phyloP scores from a whole-genome alignment of 1,140 invertebrate species.

The Proctacanthus coquilletti region DNA sequence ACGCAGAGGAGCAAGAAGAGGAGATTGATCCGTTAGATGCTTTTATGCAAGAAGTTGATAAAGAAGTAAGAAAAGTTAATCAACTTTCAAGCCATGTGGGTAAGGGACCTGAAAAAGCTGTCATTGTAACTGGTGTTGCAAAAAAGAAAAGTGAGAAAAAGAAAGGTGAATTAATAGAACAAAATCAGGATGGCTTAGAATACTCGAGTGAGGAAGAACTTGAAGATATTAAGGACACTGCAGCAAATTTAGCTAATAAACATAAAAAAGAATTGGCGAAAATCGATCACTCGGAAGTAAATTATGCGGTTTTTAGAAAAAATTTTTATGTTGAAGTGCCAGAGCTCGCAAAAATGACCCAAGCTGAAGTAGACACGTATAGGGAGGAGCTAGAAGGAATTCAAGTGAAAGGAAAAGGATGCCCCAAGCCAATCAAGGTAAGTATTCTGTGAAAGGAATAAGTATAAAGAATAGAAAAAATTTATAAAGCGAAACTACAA shows the following conservation, averaged over 20 bases:
- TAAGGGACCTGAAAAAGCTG: constrained; percentile 45
- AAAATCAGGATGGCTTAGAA: constrained; percentile 92
- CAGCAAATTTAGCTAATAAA: constrained; percentile 73
- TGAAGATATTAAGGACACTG: constrained; percentile 85
- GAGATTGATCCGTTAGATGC: constrained; percentile 94
- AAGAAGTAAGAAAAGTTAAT: constrained; percentile 85
- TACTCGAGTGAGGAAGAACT: constrained; percentile 95
- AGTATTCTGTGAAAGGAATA: too few relatives aligned
- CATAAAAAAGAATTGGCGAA: constrained; percentile 80
- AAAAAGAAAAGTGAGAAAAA: constrained; percentile 63
- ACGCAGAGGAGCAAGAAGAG: constrained; percentile 34
- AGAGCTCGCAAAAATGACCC: constrained; percentile 73
- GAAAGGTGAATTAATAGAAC: constrained; percentile 87
- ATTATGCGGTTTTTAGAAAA: constrained; percentile 84
- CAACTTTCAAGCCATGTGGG: constrained; percentile 38
- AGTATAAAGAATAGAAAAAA: too few relatives aligned
- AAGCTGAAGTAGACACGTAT: constrained; percentile 74
- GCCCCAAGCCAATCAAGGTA: constrained; percentile 81
- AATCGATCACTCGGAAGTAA: constrained; percentile 69
- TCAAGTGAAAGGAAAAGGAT: constrained; percentile 69
- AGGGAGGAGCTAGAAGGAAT: constrained; percentile 74
- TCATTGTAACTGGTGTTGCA: constrained; percentile 79
- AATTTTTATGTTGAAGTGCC: constrained; percentile 88
- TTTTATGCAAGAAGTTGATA: constrained; percentile 72
- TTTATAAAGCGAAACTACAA: too few relatives aligned